Base-by-base conservation (phyloP, 2,113 vertebrate genomes). In the Trematomus loennbergii region DNA sequence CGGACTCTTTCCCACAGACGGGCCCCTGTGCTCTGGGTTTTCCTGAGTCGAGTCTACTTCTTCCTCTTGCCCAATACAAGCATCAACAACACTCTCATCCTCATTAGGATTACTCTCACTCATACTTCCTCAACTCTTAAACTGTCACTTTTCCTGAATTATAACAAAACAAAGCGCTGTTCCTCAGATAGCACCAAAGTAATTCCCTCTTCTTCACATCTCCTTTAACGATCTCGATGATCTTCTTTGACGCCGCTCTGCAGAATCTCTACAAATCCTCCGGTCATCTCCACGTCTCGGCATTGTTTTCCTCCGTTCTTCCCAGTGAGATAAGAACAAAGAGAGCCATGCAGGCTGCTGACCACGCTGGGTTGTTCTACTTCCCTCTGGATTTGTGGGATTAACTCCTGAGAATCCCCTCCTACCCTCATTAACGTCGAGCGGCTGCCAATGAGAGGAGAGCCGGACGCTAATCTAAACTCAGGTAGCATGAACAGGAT, bases 1-100 rank as follows among this genome's bases (percentile, higher is more conserved):
- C 93, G 87, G 48, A 95, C 93, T 70, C 88, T 77, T 46, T 89
- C 91, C 94, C 94, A 95, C 72, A 95, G 78, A 69, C 90, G 88
- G 16, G 87, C 84, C 58, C 93, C 94, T 13, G 89, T 71, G 15
- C 61, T 73, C 3, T 11, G 70, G 36, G 75, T 0, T 86, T 91
- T 94, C 70, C 81, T 86, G 40, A 57, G 66, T 43, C 6, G n/a
- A 1, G 25, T 89, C 84, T 49, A 82, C 84, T 18, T 91, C 92
- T n/a, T 85, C 77, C 70, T 92, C 87, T 18, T 69, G 4, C 4
- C 62, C 43, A 2, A 29, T 65, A 45, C 48, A 67, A 48, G 55
- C 58, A 75, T 82, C 78, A 76, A 87, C 89, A 72, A 87, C 58
- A 46, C 49, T 77, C 61, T 83, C 84, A 46, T 86, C 78, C 63